Evolutionary conservation across 2,888 invertebrate species (phyloP), one percentile per base, ranked within the genome.

Genomic region (Trichacis sp.): DNA sequence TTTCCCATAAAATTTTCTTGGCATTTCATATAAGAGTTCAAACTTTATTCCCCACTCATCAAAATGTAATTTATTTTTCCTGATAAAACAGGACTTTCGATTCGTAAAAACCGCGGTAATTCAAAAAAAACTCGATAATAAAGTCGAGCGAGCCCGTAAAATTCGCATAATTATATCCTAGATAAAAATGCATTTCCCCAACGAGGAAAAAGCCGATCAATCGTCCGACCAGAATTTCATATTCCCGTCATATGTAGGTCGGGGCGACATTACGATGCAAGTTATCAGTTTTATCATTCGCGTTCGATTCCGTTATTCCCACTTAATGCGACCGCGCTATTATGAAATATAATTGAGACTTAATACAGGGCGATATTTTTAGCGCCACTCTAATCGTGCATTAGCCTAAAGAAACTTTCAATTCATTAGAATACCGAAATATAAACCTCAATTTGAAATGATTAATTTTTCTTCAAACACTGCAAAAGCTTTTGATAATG

Each of bases 91-190:
- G n/a, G n/a, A n/a, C n/a, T n/a, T n/a, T n/a, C n/a, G n/a, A n/a
- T n/a, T n/a, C n/a, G n/a, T n/a, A n/a, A n/a, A n/a, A n/a, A n/a
- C n/a, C n/a, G n/a, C n/a, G 24, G 24, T 5, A 24, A 24, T 24
- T 24, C 4, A 24, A 24, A 24, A 24, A 24, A 5, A 3, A 24
- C n/a, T n/a, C n/a, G n/a, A n/a, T n/a, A n/a, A n/a, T n/a, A n/a
- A n/a, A n/a, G n/a, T n/a, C n/a, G n/a, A n/a, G n/a, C n/a, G n/a
- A n/a, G n/a, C n/a, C n/a, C n/a, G n/a, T n/a, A n/a, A n/a, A n/a
- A n/a, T n/a, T n/a, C n/a, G n/a, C n/a, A 24, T 24, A 24, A 8
- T 3, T 24, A 24, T 77, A 84, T 64, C 14, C 3, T 36, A 12
- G 36, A 36, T n/a, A n/a, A 36, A 36, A 36, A 36, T n/a, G 11